Base-by-base conservation (phyloP, 1,140 invertebrate species). In the Scaptomyza montana region DNA sequence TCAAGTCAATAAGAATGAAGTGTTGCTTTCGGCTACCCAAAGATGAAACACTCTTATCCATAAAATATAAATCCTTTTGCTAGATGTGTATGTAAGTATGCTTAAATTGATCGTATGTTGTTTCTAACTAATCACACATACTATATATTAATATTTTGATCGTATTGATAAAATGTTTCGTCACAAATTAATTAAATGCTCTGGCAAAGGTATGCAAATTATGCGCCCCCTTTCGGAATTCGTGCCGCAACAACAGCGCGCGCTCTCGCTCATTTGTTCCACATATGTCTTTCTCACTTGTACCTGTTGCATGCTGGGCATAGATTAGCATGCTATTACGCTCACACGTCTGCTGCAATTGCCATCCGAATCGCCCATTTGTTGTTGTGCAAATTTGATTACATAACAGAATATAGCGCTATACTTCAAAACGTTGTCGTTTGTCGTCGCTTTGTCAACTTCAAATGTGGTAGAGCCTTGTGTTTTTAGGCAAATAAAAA, bases 381-480 rank as follows among this genome's bases (percentile, higher is more conserved):
- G 49, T 55, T 47, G 47, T 46, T 63, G 64, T 55, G 71, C 49
- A 43, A 53, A 41, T 47, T 39, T 19, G 70, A 75, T 85, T 85
- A 72, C 81, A 81, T 85, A 85, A 85, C 36, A 30, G 21, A 62
- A 68, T 39, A 43, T 9, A 54, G 16, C 47, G 46, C 59, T 41
- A 19, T 46, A 25, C 49, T 60, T 61, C 25, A 45, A 46, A 12
- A 67, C 43, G 5, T 46, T 64, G 28, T 21, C 46, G 51, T 46
- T 54, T 55, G 45, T 56, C 5, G 50, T 28, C 43, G 60, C 43
- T 10, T 53, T n/a, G 10, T n/a, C 13, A n/a, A 28, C n/a, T 54
- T 21, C 8, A 41, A 46, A 13, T 5, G 39, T n/a, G 16, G 16
- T 16, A 16, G 16, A 16, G 16, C 16, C 1, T n/a, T 43, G 10